These are phyloP conservation scores for Caenorhabditis macrosperma DNA, from an alignment of 2,888 invertebrate genomes.

Conservation along the genomic window DNA sequence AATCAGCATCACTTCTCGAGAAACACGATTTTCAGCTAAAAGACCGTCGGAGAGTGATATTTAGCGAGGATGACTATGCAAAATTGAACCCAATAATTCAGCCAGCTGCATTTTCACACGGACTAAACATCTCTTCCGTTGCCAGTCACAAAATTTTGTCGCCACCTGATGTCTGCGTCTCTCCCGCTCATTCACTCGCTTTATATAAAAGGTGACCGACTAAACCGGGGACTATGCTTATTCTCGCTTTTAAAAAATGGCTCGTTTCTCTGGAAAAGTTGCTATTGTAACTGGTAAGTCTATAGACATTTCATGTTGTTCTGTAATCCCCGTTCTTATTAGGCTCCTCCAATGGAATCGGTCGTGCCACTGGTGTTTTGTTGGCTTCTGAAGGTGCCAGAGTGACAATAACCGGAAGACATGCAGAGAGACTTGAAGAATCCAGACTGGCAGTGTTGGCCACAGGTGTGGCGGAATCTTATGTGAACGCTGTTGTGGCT, in stretches of 20 bases:
- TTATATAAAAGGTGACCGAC: constrained; percentile 18
- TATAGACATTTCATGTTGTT: not conserved
- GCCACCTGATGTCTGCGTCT: not conserved
- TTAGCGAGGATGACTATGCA: no score
- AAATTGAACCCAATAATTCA: no score
- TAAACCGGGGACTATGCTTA: no score
- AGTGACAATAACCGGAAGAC: constrained; percentile 63
- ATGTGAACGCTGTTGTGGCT: constrained; percentile 41
- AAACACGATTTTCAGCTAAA: not conserved
- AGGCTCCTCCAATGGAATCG: constrained; percentile 67
- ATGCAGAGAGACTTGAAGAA: constrained; percentile 50
- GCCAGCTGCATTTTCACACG: no score
- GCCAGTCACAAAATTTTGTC: not conserved
- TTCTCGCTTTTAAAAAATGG: no score
- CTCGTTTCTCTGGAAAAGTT: constrained; percentile 38
- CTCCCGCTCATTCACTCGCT: not conserved
- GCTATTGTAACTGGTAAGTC: constrained; percentile 40
- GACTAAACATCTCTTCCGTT: not conserved
- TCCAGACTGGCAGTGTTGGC: constrained; percentile 27
- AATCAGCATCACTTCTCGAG: no score
- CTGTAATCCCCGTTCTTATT: not conserved
- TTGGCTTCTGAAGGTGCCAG: constrained; percentile 62
- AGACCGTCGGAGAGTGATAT: not conserved
- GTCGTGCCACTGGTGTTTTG: constrained; percentile 54
- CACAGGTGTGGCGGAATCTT: constrained; percentile 12